Base-by-base conservation (phyloP, 2,113 vertebrate genomes). In the Xenus cinereus region DNA sequence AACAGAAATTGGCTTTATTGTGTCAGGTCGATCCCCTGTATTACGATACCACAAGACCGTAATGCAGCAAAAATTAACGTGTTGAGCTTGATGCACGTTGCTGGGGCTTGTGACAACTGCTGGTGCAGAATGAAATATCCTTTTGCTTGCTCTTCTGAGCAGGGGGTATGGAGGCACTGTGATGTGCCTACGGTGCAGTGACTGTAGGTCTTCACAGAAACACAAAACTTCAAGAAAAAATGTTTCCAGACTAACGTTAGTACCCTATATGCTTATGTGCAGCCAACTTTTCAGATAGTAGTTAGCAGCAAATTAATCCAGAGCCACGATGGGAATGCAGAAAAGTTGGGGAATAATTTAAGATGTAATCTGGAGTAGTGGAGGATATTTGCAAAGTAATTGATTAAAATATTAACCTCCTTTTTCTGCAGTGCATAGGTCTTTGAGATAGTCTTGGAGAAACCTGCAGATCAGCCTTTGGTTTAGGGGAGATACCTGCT, bases 21-120 rank as follows among this genome's bases (percentile, higher is more conserved):
- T 46, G 83, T 30, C 73, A 64, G 10, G 3, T 39, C 56, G 12
- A 3, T 37, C 6, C 33, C 32, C 37, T n/a, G 32, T 6, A 3
- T 35, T 59, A 59, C 48, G 63, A 43, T 39, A 24, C 15, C 15
- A 9, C 24, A 12, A 37, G 20, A 8, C 23, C 23, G 19, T 11
- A 14, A 14, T 0, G 19, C 24, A 41, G 60, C 24, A 64, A 4
- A 8, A 22, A 21, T 32, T 17, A 64, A 79, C 0, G 4, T 6
- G 6, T 22, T n/a, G 54, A 59, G 15, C 7, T 41, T 35, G 59
- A 6, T 0, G 0, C 5, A 4, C 0, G 0, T 9, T 54, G 35
- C 57, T 53, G 45, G 17, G 62, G 27, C 28, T 30, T 23, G 19
- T n/a, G 62, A 4, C 32, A 53, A 12, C 27, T 2, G 6, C 14